These are phyloP conservation scores for Premnoplex brunnescens DNA, from an alignment of 2,797 vertebrate genomes.

Conservation along the genomic window DNA sequence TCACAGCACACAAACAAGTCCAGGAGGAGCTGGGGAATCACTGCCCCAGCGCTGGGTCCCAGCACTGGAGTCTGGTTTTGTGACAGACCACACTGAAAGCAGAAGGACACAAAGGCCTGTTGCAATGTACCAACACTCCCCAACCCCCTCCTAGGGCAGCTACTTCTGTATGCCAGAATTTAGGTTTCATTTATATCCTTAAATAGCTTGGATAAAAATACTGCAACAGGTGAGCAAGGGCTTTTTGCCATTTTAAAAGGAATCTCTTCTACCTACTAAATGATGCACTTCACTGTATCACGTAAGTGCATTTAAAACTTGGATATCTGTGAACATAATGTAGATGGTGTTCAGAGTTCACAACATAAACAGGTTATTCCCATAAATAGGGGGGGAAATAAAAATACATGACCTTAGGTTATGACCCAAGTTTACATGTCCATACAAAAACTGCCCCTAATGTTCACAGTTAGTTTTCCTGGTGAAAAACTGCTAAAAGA, in stretches of 20 bases:
- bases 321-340: not conserved
- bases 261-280: not conserved
- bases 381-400: not conserved
- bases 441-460: not conserved
- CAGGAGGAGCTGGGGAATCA: not conserved
- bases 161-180: not conserved
- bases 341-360: not conserved
- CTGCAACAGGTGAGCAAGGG: not conserved
- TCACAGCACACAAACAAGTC: not conserved
- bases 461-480: not conserved
- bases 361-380: not conserved
- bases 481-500: not conserved
- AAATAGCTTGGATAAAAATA: not conserved
- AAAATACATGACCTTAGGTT: not conserved
- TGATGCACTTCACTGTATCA: not conserved
- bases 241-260: not conserved
- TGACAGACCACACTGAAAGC: not conserved
- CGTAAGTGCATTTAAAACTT: not conserved
- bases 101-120: not conserved
- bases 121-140: not conserved
- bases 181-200: not conserved
- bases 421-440: not conserved
- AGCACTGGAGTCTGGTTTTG: not conserved
- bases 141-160: not conserved
- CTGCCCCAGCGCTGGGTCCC: not conserved